Evolutionary conservation across 1,140 invertebrate genomes (phyloP).

Genomic region (Drosophila asahinai): DNA sequence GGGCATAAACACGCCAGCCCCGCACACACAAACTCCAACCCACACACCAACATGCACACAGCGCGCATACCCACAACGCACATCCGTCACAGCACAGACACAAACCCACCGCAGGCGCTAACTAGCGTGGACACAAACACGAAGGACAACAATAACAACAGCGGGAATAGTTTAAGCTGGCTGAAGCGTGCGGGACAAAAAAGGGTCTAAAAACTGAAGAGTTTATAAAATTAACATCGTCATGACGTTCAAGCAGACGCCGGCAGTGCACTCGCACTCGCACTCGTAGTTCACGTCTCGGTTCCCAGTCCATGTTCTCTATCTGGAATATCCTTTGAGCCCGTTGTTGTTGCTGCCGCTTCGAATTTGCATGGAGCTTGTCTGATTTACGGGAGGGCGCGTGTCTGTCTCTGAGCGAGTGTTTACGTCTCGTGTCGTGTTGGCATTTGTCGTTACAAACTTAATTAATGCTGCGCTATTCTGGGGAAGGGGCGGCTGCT

Average conservation of each 20-base stretch:
- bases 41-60: conserved; percentile 5
- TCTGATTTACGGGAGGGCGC: conserved; percentile 48
- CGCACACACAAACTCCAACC: conserved; percentile 34
- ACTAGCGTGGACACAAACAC: conserved; percentile 60
- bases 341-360: conserved; percentile 44
- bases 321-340: conserved; percentile 53
- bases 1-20: conserved; percentile 69
- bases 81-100: conserved; percentile 64
- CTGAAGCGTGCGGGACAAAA: conserved; percentile 9
- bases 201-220: conserved; percentile 62
- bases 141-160: conserved; percentile 28
- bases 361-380: conserved; percentile 56
- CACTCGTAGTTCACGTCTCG: not conserved
- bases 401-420: conserved; percentile 33
- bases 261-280: conserved; percentile 20
- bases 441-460: conserved; percentile 77
- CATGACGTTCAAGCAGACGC: conserved; percentile 65
- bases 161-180: conserved; percentile 39
- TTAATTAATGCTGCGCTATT: conserved; percentile 70
- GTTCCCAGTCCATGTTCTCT: conserved; percentile 6
- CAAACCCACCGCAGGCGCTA: conserved; percentile 56
- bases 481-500: conserved; percentile 12
- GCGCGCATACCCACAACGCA: conserved; percentile 28
- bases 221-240: conserved; percentile 84
- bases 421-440: conserved; percentile 61